A percentile compares a stretch with the other conserved stretches of the same genome.
These are phyloP conservation scores for Lophura nycthemera DNA, from an alignment of 2,113 vertebrate genomes.

Conservation along the genomic window DNA sequence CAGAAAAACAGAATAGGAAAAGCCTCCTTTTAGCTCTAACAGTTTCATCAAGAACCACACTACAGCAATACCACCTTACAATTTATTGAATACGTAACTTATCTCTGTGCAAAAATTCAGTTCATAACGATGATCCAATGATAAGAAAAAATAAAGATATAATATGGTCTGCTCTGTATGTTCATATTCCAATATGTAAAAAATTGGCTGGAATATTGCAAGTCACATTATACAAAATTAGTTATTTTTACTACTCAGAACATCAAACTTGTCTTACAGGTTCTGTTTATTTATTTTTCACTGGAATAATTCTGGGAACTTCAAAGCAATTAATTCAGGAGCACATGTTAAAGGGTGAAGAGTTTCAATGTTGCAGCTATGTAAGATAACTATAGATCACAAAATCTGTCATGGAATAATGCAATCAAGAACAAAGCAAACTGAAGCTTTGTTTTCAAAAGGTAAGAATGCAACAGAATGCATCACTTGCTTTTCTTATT, in stretches of 20 bases:
- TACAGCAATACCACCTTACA: not conserved
- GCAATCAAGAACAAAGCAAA: slow-evolving; percentile 63
- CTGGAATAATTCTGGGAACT: slow-evolving; percentile 43
- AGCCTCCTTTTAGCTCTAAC: not conserved
- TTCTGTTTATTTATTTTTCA: slow-evolving; percentile 61
- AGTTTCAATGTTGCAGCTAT: slow-evolving; percentile 64
- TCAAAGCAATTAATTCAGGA: slow-evolving; percentile 70
- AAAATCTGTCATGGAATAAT: slow-evolving; percentile 73
- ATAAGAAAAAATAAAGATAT: not conserved
- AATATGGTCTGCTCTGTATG: not conserved
- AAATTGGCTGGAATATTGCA: not conserved
- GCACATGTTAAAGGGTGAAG: slow-evolving; percentile 62
- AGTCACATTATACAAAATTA: not conserved
- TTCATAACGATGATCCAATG: not conserved
- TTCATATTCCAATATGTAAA: not conserved
- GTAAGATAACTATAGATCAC: slow-evolving; percentile 73
- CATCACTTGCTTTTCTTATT: slow-evolving; percentile 47
- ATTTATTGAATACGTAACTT: not conserved
- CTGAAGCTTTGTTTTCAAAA: slow-evolving; percentile 62
- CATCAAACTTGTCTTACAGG: slow-evolving; percentile 14
- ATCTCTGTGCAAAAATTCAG: not conserved
- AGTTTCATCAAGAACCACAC: not conserved
- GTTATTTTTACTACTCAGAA: slow-evolving; percentile 7
- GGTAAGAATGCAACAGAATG: slow-evolving; percentile 64
- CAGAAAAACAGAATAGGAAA: not conserved